Percentiles rank a stretch among this genome's conserved stretches.
phyloP scores from a whole-genome alignment of 2,797 vertebrate genomes.

The Smutsia gigantea region DNA sequence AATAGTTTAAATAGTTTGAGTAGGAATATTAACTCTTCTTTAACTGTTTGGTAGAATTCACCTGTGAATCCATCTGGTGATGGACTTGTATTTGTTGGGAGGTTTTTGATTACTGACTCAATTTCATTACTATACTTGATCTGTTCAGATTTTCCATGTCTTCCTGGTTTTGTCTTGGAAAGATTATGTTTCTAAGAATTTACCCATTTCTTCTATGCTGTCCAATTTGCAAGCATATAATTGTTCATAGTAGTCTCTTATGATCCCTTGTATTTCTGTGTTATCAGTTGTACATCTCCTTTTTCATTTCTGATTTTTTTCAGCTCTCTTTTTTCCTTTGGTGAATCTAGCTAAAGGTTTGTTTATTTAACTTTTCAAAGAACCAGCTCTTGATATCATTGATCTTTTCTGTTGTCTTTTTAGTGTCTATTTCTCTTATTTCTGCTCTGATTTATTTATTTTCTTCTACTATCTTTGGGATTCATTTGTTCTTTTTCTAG shows the following conservation, averaged over 20 bases:
- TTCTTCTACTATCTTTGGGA: not conserved
- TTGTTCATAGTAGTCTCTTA: too few relatives aligned
- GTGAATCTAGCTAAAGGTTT: not conserved
- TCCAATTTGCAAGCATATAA: not conserved
- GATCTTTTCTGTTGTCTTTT: not conserved
- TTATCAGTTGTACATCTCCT: not conserved
- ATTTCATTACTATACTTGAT: not conserved
- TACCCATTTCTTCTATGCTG: not conserved
- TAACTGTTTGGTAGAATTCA: not conserved
- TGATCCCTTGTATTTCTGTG: not conserved
- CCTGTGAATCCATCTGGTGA: not conserved
- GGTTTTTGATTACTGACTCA: not conserved
- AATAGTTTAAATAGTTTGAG: not conserved
- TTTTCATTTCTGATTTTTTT: not conserved
- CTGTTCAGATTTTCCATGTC: not conserved
- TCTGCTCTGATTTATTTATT: not conserved
- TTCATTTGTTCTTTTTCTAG: not conserved
- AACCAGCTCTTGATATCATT: not conserved
- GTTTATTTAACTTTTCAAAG: not conserved
- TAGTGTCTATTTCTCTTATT: not conserved
- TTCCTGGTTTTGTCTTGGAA: not conserved
- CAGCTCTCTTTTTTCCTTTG: not conserved
- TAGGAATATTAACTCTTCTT: not conserved
- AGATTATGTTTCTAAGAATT: not conserved
- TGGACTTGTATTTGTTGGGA: not conserved